Base-by-base conservation (phyloP, 2,888 invertebrate genomes). In the Macaria liturata region DNA sequence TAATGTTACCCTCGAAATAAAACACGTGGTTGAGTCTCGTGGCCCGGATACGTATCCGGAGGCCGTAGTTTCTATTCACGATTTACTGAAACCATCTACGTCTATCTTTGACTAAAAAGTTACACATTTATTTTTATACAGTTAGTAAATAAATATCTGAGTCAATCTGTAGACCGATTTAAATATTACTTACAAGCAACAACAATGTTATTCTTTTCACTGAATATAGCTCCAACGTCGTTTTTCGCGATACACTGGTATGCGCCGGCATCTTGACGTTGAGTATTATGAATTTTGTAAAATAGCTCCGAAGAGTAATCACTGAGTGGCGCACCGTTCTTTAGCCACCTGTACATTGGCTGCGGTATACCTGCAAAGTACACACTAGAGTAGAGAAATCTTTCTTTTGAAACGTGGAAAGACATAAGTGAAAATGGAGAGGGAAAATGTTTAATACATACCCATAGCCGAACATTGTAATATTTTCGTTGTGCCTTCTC, bases 171-270 rank as follows among this genome's bases (percentile, higher is more conserved):
- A 37, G 7, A 4, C 4, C 34, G 7, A 44, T 43, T 9, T 50
- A 49, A 59, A 50, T 59, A 72, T 71, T 77, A 96, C 97, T 96
- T 94, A 98, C 98, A 98, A 61, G 98, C 98, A 71, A 98, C 97
- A 66, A 96, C 94, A 69, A 98, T 95, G 78, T 95, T 94, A 80
- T 96, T 96, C 87, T 96, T 96, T 85, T 97, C 96, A 85, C 98
- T 98, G 86, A 97, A 95, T 83, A 98, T 96, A 65, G 98, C 96
- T 57, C 98, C 98, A 56, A 97, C 97, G 71, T 96, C 95, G 87
- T 98, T 98, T 76, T 95, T 94, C 32, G 98, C 98, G 68, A 98
- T 95, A 90, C 98, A 98, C 83, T 97, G 96, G 91, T 98, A 98
- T 61, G 95, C 95, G 50, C 98, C 98, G 55, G 96, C 96, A 88